Evolutionary conservation across 2,888 invertebrate genomes (phyloP), one percentile per base, ranked within the genome.

Genomic region (Congeria kusceri): DNA sequence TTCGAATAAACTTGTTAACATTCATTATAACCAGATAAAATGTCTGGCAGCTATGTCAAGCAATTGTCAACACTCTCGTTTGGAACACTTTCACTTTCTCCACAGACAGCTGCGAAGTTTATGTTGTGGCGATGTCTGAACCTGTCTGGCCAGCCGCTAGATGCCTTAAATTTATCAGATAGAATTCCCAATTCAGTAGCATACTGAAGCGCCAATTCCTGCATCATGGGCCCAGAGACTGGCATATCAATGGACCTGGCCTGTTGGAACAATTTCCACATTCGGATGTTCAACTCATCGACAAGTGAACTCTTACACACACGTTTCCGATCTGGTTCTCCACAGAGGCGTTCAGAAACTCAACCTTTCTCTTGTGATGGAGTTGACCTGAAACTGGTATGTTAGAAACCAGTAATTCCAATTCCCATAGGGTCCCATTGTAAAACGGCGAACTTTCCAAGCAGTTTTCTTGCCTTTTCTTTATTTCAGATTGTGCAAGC

Each of bases 61-160:
- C 75, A 75, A 2, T 68, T 57, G 2, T 53, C 57, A 0, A 75
- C 59, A 15, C 63, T 69, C 25, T 62, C 69, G 2, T 59, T 23
- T 2, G 46, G 32, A 7, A 75, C 69, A 57, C 64, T 69, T n/a
- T 27, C 68, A 64, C 75, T 75, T 63, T 69, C 75, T 0, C 76
- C 75, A 58, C 81, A 74, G n/a, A 65, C 39, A 28, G 61, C 27
- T n/a, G 57, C 57, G 59, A 62, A 64, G 20, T 13, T 56, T 7
- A 87, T 85, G 66, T 80, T 83, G 62, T 86, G 77, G n/a, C 85
- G 66, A 20, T 70, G 57, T 3, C 63, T 59, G 61, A 87, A 87
- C 23, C 75, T 47, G 11, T 61, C 74, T 1, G 85, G 79, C 87
- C 87, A 87, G 4, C 87, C 87, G 53, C 82, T 87, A 7, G 80